These are phyloP conservation scores for Cryptops parisi DNA, from an alignment of 2,888 invertebrate genomes.

Conservation along the genomic window DNA sequence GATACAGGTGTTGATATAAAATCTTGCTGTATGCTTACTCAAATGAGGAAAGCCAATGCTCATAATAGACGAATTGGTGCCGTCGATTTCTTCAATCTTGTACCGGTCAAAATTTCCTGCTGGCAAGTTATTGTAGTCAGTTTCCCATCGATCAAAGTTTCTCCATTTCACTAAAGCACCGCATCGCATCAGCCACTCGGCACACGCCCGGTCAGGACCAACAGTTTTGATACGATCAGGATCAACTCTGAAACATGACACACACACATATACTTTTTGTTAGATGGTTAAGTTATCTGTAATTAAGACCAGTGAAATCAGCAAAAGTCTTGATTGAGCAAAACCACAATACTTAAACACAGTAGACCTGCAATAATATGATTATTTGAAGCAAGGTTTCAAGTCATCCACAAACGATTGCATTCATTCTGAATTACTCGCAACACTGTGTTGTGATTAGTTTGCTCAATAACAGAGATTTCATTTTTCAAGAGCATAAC, in stretches of 20 bases:
- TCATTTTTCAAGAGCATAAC: too few species aligned
- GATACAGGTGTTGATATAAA: too few species aligned
- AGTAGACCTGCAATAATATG: neutral
- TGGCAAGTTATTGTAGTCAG: constrained; percentile 64
- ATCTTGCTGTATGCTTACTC: too few species aligned
- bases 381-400: constrained; percentile 12
- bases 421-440: too few species aligned
- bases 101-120: constrained; percentile 35
- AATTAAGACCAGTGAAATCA: neutral
- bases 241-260: constrained; percentile 41
- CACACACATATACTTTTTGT: too few species aligned
- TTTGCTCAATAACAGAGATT: too few species aligned
- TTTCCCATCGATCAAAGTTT: constrained; percentile 35
- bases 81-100: constrained; percentile 58
- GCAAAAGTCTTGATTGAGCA: too few species aligned
- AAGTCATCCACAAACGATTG: too few species aligned
- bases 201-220: constrained; percentile 80
- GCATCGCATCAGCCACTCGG: constrained; percentile 88
- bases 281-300: neutral
- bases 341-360: too few species aligned
- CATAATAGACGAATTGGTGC: constrained; percentile 62
- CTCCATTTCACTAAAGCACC: constrained; percentile 68
- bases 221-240: constrained; percentile 47
- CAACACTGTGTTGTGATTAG: too few species aligned
- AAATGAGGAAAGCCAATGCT: constrained; percentile 72